Conservation (phyloP, 2,113 vertebrate species). For the Azemiops feae region DNA sequence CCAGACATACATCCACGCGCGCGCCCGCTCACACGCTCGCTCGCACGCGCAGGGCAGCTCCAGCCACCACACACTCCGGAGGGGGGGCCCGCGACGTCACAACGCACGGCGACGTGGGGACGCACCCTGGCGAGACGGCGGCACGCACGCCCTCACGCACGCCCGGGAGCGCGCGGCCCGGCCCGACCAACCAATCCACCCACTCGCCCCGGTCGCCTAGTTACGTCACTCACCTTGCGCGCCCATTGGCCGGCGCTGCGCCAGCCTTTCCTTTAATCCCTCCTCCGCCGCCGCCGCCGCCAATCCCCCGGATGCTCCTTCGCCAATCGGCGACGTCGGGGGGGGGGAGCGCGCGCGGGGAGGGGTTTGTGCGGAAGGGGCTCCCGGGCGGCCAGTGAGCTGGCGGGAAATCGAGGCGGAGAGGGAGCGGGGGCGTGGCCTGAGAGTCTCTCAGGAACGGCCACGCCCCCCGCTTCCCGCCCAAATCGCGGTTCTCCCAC, state of each 20-base stretch:
- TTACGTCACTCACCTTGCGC: neutral
- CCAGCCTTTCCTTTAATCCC: neutral
- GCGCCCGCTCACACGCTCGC: neutral
- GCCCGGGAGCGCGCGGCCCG: no score
- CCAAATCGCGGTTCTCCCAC: neutral
- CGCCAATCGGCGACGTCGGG: neutral
- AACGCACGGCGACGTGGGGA: slow-evolving; percentile 19
- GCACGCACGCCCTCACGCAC: neutral
- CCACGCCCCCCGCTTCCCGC: slow-evolving; percentile 7
- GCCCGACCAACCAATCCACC: neutral
- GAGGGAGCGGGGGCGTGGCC: neutral
- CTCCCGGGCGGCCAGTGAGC: neutral
- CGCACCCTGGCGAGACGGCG: neutral
- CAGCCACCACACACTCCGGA: neutral
- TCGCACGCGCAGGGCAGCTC: neutral
- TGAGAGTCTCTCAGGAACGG: neutral
- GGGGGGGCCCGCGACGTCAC: slow-evolving; percentile 17
- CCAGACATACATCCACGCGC: neutral
- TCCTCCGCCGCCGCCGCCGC: neutral
- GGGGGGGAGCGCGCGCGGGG: neutral
- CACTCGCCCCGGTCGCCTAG: no score
- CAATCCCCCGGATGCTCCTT: neutral
- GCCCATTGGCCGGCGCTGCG: neutral
- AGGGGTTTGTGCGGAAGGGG: neutral
- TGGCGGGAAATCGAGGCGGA: neutral